Percentiles rank a stretch among this genome's conserved stretches.
These are phyloP conservation scores for Aegotheles bennettii DNA, from an alignment of 2,113 vertebrate species.

Conservation along the genomic window DNA sequence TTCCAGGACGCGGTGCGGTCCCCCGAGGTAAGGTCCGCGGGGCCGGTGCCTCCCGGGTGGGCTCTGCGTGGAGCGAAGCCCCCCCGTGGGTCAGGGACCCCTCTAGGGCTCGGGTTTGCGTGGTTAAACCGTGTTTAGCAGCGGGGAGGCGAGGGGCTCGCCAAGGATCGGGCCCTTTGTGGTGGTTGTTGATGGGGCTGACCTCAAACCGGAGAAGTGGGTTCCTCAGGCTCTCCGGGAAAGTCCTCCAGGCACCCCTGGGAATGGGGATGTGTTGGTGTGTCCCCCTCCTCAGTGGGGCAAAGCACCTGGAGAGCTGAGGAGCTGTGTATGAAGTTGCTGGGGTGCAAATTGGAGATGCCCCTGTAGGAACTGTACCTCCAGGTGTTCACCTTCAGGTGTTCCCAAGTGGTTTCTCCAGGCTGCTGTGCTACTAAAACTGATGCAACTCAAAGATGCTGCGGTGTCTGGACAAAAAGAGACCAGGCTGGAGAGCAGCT, in stretches of 20 bases:
- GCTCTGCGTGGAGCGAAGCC: no score
- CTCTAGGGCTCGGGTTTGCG: not conserved
- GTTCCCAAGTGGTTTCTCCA: not conserved
- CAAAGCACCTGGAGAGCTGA: not conserved
- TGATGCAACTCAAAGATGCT: not conserved
- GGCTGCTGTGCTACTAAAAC: not conserved
- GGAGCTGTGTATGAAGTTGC: not conserved
- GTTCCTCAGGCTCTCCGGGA: not conserved
- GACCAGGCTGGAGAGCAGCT: not conserved
- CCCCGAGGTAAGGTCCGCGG: constrained; percentile 71
- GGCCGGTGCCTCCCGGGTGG: no score
- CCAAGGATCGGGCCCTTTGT: not conserved
- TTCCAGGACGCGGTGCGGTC: constrained; percentile 68
- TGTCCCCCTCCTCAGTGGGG: not conserved
- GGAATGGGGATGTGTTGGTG: rapidly evolving
- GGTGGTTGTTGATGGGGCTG: not conserved
- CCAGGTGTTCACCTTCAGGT: rapidly evolving
- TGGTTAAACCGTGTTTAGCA: not conserved
- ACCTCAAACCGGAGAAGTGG: not conserved
- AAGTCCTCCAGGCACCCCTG: not conserved
- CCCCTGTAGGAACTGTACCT: not conserved
- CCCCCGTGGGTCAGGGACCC: not conserved
- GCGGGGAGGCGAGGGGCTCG: not conserved
- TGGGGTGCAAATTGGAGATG: not conserved
- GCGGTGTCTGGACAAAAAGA: not conserved